phyloP scores from a whole-genome alignment of 2,888 invertebrate genomes.

The Xestia sexstrigata region DNA sequence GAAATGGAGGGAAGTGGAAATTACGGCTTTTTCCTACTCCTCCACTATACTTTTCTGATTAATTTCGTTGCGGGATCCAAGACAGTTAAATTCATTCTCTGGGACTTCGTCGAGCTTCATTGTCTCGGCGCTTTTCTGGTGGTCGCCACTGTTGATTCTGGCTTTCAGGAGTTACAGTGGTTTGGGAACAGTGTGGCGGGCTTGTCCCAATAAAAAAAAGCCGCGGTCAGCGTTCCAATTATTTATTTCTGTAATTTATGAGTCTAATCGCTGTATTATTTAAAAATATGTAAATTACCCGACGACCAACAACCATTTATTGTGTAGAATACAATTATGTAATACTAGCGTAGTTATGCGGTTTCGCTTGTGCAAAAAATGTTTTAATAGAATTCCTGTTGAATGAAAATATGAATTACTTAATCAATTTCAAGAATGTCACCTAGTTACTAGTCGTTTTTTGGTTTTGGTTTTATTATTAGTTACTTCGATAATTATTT shows the following conservation, averaged over 20 bases:
- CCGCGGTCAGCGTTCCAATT: slow-evolving; percentile 29
- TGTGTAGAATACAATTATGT: slow-evolving; percentile 10
- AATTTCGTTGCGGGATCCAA: too few species aligned
- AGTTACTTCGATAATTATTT: neutral
- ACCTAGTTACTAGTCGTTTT: neutral
- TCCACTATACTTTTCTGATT: too few species aligned
- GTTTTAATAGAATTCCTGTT: too few species aligned
- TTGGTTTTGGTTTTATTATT: neutral
- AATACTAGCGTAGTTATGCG: slow-evolving; percentile 4
- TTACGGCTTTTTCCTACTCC: too few species aligned
- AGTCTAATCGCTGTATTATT: slow-evolving; percentile 40
- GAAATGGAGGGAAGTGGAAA: too few species aligned
- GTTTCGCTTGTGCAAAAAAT: slow-evolving; percentile 10
- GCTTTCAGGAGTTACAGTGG: too few species aligned
- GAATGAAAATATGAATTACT: neutral
- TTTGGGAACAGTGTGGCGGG: too few species aligned
- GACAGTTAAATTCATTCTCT: too few species aligned
- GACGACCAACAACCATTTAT: slow-evolving; percentile 15
- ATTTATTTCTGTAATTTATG: slow-evolving; percentile 44
- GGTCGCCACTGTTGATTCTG: too few species aligned
- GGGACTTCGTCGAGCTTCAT: too few species aligned
- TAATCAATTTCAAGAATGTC: neutral
- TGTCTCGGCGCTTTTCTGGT: too few species aligned
- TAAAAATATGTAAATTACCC: slow-evolving; percentile 51
- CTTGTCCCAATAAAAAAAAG: too few species aligned